Conservation (phyloP, 2,888 invertebrate species). For the Ptilodon capucinus region DNA sequence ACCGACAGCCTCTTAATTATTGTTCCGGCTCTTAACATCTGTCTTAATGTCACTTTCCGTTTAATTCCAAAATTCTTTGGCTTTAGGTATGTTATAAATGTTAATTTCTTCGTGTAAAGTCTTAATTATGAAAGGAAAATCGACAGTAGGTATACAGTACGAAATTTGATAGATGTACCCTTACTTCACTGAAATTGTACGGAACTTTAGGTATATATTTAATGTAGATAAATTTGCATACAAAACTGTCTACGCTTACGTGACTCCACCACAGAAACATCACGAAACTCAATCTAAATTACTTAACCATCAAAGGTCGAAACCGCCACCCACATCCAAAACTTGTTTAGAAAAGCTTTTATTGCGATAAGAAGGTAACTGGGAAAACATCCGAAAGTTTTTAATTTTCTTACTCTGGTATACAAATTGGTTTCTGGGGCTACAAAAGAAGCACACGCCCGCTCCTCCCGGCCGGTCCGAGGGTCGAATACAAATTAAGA, state of each 20-base stretch:
- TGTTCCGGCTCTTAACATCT: conserved; percentile 79
- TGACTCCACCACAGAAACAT: background rate
- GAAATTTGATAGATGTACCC: background rate
- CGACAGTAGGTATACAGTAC: background rate
- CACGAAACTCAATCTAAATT: conserved; percentile 10
- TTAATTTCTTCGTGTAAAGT: conserved; percentile 50
- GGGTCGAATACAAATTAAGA: conserved; percentile 76
- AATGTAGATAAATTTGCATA: no score
- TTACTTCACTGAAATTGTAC: no score
- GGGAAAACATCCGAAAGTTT: conserved; percentile 62
- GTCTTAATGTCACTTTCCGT: conserved; percentile 77
- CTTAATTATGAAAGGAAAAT: conserved; percentile 30
- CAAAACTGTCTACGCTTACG: no score
- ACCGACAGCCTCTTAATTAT: conserved; percentile 81
- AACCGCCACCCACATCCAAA: conserved; percentile 7
- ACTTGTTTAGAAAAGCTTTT: conserved; percentile 45
- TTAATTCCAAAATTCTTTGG: conserved; percentile 70
- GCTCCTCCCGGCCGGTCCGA: conserved; percentile 57
- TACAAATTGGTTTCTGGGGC: conserved; percentile 77
- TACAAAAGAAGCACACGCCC: conserved; percentile 69
- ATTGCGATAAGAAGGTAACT: conserved; percentile 53
- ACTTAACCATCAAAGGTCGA: conserved; percentile 9
- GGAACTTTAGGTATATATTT: no score
- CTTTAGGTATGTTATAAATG: conserved; percentile 52
- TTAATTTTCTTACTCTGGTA: conserved; percentile 75